phyloP scores from a whole-genome alignment of 1,140 invertebrate genomes.

The Zaprionus tsacasi region DNA sequence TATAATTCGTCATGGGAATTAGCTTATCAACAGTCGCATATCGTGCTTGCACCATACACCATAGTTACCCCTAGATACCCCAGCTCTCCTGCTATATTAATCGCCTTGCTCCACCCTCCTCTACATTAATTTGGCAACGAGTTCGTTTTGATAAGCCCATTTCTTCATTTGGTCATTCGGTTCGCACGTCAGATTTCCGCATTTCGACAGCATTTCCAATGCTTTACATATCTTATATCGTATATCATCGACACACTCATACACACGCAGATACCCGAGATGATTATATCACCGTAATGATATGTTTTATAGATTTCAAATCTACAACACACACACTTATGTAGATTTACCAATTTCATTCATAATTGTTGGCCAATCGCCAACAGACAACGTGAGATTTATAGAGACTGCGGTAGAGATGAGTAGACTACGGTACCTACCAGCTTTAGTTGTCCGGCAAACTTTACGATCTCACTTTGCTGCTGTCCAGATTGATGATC shows the following conservation, averaged over 20 bases:
- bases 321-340: slow-evolving; percentile 32
- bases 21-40: slow-evolving; percentile 14
- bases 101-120: background rate
- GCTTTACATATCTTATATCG: slow-evolving; percentile 18
- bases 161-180: slow-evolving; percentile 34
- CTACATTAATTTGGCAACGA: slow-evolving; percentile 28
- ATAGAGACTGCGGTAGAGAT: background rate
- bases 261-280: background rate
- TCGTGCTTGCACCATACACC: background rate
- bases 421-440: background rate
- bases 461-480: background rate
- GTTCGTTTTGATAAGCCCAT: slow-evolving; percentile 29
- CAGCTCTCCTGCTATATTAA: background rate
- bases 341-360: slow-evolving; percentile 42
- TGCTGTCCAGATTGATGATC: background rate
- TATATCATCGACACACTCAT: slow-evolving; percentile 27
- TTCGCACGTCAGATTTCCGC: slow-evolving; percentile 42
- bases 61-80: background rate
- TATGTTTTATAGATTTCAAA: slow-evolving; percentile 37
- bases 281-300: slow-evolving; percentile 34
- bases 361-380: slow-evolving; percentile 45
- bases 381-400: slow-evolving; percentile 11
- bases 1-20: slow-evolving; percentile 33
- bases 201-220: slow-evolving; percentile 45
- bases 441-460: background rate